A percentile compares a stretch with the other conserved stretches of the same genome.
phyloP scores from a whole-genome alignment of 92 coral and sea anemone species.

The Zoanthus solanderi region DNA sequence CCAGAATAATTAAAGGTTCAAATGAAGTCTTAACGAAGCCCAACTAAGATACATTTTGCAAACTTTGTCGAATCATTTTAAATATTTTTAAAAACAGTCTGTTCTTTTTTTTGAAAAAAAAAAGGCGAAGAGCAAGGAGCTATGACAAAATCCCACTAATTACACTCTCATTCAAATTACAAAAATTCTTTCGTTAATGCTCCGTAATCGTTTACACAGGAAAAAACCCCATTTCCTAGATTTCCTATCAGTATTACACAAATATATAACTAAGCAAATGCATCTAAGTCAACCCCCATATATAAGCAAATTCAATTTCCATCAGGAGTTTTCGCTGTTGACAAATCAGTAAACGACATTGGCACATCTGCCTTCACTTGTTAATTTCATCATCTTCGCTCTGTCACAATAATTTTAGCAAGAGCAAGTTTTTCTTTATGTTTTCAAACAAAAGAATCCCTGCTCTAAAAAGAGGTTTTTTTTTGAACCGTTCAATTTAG shows the following conservation, averaged over 20 bases:
- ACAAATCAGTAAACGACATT: conserved; percentile 93
- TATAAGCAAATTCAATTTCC: conserved; percentile 65
- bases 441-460: conserved; percentile 65
- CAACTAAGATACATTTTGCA: conserved; percentile 3
- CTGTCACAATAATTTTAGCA: conserved; percentile 91
- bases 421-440: conserved; percentile 77
- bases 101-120: neutral
- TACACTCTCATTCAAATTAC: conserved; percentile 36
- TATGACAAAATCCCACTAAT: conserved; percentile 28
- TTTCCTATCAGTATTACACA: conserved; percentile 53
- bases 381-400: conserved; percentile 82
- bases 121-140: neutral
- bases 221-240: conserved; percentile 54
- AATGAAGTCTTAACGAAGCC: conserved; percentile 79
- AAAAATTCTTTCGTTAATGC: conserved; percentile 49
- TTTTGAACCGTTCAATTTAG: conserved; percentile 66
- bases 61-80: neutral
- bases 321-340: conserved; percentile 63
- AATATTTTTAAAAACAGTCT: neutral
- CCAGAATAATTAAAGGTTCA: conserved; percentile 79
- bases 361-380: conserved; percentile 96
- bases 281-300: conserved; percentile 56
- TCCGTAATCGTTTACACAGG: conserved; percentile 51
- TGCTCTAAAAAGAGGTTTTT: conserved; percentile 43
- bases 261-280: conserved; percentile 55